Base-by-base conservation (phyloP, 2,797 vertebrate species). In the Triplophysa yarkandensis region DNA sequence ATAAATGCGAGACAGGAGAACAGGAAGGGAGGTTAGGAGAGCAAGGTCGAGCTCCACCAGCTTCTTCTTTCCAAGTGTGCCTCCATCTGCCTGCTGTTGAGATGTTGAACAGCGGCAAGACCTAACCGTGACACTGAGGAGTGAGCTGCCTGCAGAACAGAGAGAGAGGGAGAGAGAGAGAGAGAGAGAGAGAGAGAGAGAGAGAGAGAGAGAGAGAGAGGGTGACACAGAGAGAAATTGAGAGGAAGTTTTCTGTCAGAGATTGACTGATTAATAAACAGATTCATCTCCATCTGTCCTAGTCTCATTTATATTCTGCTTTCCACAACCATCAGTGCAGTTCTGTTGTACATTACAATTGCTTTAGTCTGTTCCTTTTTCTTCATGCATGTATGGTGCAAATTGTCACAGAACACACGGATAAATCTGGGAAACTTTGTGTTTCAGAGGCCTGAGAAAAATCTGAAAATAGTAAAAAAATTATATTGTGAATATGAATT, bases 1-100 rank as follows among this genome's bases (percentile, higher is more conserved):
- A 68, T 61, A 62, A 75, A 77, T 71, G 36, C 36, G 44, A 71
- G 54, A 32, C 57, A 68, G 34, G 43, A 75, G 72, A 70, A 66
- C 41, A 39, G 39, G 50, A 34, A 23, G 62, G 58, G 39, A 39
- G 43, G 76, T 71, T 78, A 78, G 77, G 80, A 84, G 76, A 83
- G 77, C 83, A 87, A 89, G 84, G 87, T 88, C 81, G 87, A 74
- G 79, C 86, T 81, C 78, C 81, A 71, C 78, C 83, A 81, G 76
- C 76, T 84, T 71, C 71, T 73, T 73, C 77, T 74, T 77, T 50
- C 43, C 19, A 65, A 80, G 77, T 16, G 60, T 65, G 80, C 61
- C 60, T 85, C 84, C 86, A 83, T 88, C 86, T 89, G 85, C 85
- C 85, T 88, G 86, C 84, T 87, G 84, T 84, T 86, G 81, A 46